Evolutionary conservation across 2,797 vertebrate species (phyloP).

Genomic region (Fistularia tabacaria): DNA sequence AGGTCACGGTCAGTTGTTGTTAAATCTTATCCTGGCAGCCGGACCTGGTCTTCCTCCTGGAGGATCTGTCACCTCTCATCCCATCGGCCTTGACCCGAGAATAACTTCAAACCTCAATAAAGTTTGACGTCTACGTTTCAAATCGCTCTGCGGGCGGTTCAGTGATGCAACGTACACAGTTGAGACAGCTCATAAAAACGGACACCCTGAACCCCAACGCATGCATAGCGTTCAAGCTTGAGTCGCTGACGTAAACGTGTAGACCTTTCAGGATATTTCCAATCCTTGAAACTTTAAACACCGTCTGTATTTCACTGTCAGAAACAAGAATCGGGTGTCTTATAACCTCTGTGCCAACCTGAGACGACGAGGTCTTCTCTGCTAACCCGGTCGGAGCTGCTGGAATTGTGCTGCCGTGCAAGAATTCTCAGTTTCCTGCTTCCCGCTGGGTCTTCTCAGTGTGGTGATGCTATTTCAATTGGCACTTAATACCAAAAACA

Average conservation of each 20-base stretch:
- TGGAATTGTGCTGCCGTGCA: neutral
- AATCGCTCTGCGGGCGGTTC: slow-evolving; percentile 58
- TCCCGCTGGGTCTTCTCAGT: too few relatives aligned
- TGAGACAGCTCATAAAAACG: slow-evolving; percentile 55
- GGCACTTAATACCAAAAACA: neutral
- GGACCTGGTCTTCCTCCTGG: too few relatives aligned
- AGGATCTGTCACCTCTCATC: too few relatives aligned
- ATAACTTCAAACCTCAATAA: slow-evolving; percentile 12
- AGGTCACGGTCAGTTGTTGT: too few relatives aligned
- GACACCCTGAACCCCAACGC: slow-evolving; percentile 44
- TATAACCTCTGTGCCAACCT: slow-evolving; percentile 53
- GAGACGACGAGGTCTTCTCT: slow-evolving; percentile 43
- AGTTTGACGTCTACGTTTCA: slow-evolving; percentile 28
- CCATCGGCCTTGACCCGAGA: neutral
- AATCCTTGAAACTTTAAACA: slow-evolving; percentile 68
- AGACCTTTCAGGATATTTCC: slow-evolving; percentile 58
- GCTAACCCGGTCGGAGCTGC: slow-evolving; percentile 10
- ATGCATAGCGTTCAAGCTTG: slow-evolving; percentile 46
- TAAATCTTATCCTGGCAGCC: too few relatives aligned
- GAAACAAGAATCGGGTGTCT: slow-evolving; percentile 53
- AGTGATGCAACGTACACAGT: slow-evolving; percentile 45
- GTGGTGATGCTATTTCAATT: neutral
- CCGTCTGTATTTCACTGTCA: slow-evolving; percentile 54
- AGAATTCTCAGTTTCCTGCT: too few relatives aligned
- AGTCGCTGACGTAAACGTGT: slow-evolving; percentile 56